Evolutionary conservation across 2,113 vertebrate genomes (phyloP), one percentile per base, ranked within the genome.

Genomic region (Scolopax mira): DNA sequence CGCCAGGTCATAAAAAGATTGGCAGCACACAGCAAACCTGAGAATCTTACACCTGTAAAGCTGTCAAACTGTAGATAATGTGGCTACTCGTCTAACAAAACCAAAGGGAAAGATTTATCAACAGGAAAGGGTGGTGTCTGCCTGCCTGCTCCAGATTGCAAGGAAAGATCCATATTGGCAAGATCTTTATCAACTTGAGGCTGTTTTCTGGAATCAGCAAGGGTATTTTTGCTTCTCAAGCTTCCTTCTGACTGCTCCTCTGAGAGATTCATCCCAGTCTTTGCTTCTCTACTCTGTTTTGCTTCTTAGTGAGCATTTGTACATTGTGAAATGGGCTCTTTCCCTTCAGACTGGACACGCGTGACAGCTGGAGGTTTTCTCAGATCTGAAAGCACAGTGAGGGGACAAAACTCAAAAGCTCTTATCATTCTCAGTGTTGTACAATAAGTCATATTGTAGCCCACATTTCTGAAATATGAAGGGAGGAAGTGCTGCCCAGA

Each of bases 21-120:
- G 87, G 70, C 95, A 91, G 86, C 7, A 1, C 1, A 4, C 14
- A 70, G 61, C 62, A 62, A 52, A 62, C 77, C 1, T 49, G 66
- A 75, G 74, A 89, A 44, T 57, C 66, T 79, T 58, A 82, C 84
- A 94, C 89, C 81, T 96, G 70, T 88, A 91, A 93, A 91, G 58
- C 62, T 85, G 84, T 93, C 87, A 87, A 61, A 72, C 49, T 9
- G 4, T 24, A 73, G 78, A 44, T 82, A 89, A 64, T 46, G 16
- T n/a, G 42, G 1, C 0, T 35, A 44, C 33, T 88, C 73, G 52
- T 54, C 79, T 85, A 30, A 7, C 44, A 75, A 94, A 92, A 39
- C 52, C 52, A 87, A 66, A 90, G 39, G 55, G 75, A 73, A 85
- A 91, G 11, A 31, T 75, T 94, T 79, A 91, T 89, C 84, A 89